A percentile compares a stretch with the other conserved stretches of the same genome.
phyloP scores from a whole-genome alignment of 2,113 vertebrate species.

The Lutjanus erythropterus region DNA sequence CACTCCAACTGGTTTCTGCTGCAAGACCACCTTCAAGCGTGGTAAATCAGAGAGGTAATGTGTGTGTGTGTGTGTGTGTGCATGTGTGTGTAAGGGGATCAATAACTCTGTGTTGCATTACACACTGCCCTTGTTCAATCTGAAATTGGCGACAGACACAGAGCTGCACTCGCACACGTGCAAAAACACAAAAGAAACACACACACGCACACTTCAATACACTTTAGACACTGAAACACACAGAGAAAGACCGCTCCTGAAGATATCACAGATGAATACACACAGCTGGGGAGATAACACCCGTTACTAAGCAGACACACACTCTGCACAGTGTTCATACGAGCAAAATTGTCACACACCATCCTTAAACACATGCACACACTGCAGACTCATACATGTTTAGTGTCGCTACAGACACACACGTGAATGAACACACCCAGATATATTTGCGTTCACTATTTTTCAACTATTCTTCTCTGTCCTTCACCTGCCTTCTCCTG shows the following conservation, averaged over 20 bases:
- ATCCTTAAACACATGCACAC: not conserved
- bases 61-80: conserved; percentile 13
- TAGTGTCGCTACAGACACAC: not conserved
- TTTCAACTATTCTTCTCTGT: not conserved
- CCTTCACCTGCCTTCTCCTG: not conserved
- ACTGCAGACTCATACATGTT: not conserved
- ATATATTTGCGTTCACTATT: not conserved
- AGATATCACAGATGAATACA: conserved; percentile 15
- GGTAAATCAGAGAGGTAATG: conserved; percentile 35
- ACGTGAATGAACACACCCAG: not conserved
- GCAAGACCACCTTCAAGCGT: conserved; percentile 32
- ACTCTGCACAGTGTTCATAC: not conserved
- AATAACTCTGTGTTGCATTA: conserved; percentile 50
- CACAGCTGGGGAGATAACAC: not conserved
- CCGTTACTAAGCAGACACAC: not conserved
- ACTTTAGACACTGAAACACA: not conserved
- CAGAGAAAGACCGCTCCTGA: not conserved
- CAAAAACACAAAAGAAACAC: not conserved
- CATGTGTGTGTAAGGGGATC: conserved; percentile 33
- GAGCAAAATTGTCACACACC: not conserved
- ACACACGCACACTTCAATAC: not conserved
- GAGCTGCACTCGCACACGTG: not conserved
- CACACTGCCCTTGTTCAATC: conserved; percentile 41
- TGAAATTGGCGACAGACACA: conserved; percentile 33
- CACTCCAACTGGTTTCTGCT: conserved; percentile 38